Evolutionary conservation across 2,113 vertebrate species (phyloP), one percentile per base, ranked within the genome.

Genomic region (Lipophrys pholis): DNA sequence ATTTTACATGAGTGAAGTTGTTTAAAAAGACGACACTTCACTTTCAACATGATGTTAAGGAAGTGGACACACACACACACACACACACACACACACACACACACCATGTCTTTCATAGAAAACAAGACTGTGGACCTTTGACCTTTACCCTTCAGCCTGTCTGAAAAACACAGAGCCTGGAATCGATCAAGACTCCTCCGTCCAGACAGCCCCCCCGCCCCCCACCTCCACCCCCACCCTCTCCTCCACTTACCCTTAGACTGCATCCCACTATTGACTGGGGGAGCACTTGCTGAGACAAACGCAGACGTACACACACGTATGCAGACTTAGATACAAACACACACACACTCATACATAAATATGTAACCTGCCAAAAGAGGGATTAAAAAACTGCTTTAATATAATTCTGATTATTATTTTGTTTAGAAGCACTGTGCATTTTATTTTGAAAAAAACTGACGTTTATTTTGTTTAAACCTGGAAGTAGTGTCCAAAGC

Each of bases 111-210:
- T 92, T 91, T 94, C 90, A 91, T 93, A 90, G 89, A 89, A 93
- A 94, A 92, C 89, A 91, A 91, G 87, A 90, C 81, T 56, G 86
- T 87, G 83, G 71, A 92, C 92, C 91, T 92, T 88, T 93, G 90
- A 91, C 91, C 91, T 93, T 90, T 90, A 87, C 90, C 90, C 92
- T 93, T 94, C 89, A 91, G 87, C 69, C 90, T 91, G 91, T 94
- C 92, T 94, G 93, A 90, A 92, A 86, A 92, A 92, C 83, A 92
- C 83, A 65, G 77, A 88, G 92, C 90, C 92, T 93, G 93, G 92
- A 90, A 91, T 92, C 90, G 87, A 93, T 92, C 92, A 93, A 87
- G 88, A 81, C 63, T 80, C 66, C 69, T 60, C 69, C 69, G 57
- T 67, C 83, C 91, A 93, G 87, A 93, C 88, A 77, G 76, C 68